A percentile compares a stretch with the other conserved stretches of the same genome.
Evolutionary conservation across 37 sponge, comb jelly and placozoan genomes (phyloP).

Genomic region (Crambe crambe): DNA sequence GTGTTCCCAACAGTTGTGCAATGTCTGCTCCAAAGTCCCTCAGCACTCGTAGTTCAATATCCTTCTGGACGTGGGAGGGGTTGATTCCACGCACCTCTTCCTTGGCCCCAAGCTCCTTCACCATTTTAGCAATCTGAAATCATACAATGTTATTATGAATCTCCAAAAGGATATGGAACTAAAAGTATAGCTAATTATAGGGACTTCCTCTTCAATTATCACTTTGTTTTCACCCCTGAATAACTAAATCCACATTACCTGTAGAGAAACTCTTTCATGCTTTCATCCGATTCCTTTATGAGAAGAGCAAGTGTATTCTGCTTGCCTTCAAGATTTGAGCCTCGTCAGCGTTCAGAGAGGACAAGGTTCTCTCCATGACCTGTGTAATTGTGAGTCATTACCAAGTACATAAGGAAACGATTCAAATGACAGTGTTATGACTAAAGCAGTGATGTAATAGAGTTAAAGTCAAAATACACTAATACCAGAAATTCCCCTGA

Average conservation of each 20-base stretch:
- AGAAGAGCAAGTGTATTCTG: slow-evolving; percentile 16
- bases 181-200: too few relatives aligned
- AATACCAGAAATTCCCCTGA: too few relatives aligned
- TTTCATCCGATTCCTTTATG: slow-evolving; percentile 41
- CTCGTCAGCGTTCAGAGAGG: slow-evolving; percentile 30
- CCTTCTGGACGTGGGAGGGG: slow-evolving; percentile 65
- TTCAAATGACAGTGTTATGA: not conserved
- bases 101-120: slow-evolving; percentile 44
- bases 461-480: too few relatives aligned
- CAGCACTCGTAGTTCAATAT: slow-evolving; percentile 77
- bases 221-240: not conserved
- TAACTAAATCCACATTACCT: slow-evolving; percentile 26
- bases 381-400: slow-evolving; percentile 4
- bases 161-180: not conserved
- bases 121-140: slow-evolving; percentile 6
- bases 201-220: not conserved
- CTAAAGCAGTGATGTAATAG: too few relatives aligned
- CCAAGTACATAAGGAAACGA: too few relatives aligned
- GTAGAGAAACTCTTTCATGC: slow-evolving; percentile 30
- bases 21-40: slow-evolving; percentile 60
- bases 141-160: not conserved
- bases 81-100: slow-evolving; percentile 33
- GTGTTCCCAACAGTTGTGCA: slow-evolving; percentile 65
- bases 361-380: slow-evolving; percentile 42
- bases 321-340: slow-evolving; percentile 9